Base-by-base conservation (phyloP, 2,113 vertebrate species). In the Callionymus lyra region DNA sequence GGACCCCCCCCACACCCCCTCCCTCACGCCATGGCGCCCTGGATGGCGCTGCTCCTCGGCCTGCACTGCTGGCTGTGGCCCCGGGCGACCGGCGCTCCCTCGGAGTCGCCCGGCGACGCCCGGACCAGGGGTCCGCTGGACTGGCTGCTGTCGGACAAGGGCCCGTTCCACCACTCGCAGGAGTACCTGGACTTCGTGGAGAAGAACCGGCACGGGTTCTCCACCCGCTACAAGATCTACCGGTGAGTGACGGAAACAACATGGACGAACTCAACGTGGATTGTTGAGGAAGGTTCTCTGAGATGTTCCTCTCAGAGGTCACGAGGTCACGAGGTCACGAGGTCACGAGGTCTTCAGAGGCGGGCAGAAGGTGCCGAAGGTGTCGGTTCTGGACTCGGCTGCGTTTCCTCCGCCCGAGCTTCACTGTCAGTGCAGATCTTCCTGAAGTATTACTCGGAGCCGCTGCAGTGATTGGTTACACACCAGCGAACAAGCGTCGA, bases 211-310 rank as follows among this genome's bases (percentile, higher is more conserved):
- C 93, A 95, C 77, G 94, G 94, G 80, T 98, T 97, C 86, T 93
- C 90, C 77, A 97, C 93, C 38, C 86, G 94, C 89, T 98, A 98
- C 88, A 98, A 97, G 85, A 98, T 98, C 68, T 97, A 98, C 86
- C 93, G 94, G 94, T 97, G 81, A 85, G 90, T 44, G 35, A 21
- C 15, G 19, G 10, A 12, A 10, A 17, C 35, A 16, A 33, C 12
- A 17, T 11, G 32, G 4, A 33, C 34, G 2, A 19, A 6, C 12
- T 36, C 11, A 1, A 15, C 10, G n/a, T 12, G 10, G 16, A 21
- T 12, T 27, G 16, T 27, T 4, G 21, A 27, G 4, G 4, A 4
- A 27, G 21, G 4, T 27, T 5, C 4, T 27, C 8, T 27, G 21
- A 5, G 21, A 8, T 27, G 4, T 27, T 4, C 4, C 21, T 8